Percentiles rank a stretch among this genome's conserved stretches.
phyloP scores from a whole-genome alignment of 2,888 invertebrate genomes.

The Sceliomorpha sp. region DNA sequence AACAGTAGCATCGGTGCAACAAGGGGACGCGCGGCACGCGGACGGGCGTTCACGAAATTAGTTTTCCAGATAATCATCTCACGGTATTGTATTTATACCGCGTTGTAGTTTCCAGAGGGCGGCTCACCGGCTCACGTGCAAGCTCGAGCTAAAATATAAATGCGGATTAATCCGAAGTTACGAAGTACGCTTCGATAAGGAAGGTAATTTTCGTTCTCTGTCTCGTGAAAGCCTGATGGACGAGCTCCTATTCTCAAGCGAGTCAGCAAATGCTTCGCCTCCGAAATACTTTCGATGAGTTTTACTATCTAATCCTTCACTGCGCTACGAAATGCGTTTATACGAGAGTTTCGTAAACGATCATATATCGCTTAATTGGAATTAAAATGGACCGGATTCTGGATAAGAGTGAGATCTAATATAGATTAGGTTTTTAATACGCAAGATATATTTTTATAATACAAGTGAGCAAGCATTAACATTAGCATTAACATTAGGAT shows the following conservation, averaged over 20 bases:
- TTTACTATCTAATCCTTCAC: constrained; percentile 52
- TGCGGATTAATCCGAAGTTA: constrained; percentile 71
- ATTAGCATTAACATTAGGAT: constrained; percentile 7
- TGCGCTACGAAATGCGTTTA: constrained; percentile 23
- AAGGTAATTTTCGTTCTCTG: constrained; percentile 69
- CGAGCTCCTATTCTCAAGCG: constrained; percentile 54
- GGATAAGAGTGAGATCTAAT: constrained; percentile 19
- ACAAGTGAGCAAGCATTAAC: constrained; percentile 21
- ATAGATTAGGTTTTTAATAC: no score
- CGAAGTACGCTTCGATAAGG: constrained; percentile 70
- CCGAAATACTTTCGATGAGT: constrained; percentile 56
- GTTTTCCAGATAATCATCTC: constrained; percentile 80
- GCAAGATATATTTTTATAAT: no score
- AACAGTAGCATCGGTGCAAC: constrained; percentile 49
- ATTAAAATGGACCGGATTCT: constrained; percentile 27
- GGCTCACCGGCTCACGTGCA: constrained; percentile 49
- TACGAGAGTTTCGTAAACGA: constrained; percentile 40
- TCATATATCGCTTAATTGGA: constrained; percentile 48
- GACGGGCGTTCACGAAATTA: constrained; percentile 77
- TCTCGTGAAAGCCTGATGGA: constrained; percentile 58
- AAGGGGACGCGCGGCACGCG: constrained; percentile 59
- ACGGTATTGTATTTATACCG: constrained; percentile 73
- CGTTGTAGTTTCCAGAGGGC: constrained; percentile 54
- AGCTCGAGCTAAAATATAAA: constrained; percentile 69
- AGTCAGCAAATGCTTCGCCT: constrained; percentile 50